A percentile compares a stretch with the other conserved stretches of the same genome.
Conservation (phyloP, 1,140 invertebrate genomes). For the Brachionus sp. region DNA sequence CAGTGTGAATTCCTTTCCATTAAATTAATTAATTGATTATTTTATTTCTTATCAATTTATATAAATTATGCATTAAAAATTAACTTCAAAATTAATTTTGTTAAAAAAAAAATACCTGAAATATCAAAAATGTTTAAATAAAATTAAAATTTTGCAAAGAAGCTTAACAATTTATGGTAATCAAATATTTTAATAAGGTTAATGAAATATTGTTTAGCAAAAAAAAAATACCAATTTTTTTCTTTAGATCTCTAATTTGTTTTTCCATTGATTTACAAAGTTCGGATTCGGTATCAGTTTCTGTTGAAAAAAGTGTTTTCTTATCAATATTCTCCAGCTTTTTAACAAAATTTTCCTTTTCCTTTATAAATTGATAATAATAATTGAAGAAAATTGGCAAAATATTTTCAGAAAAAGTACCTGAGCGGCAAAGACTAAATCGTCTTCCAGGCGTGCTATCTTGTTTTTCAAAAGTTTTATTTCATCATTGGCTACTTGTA, state of each 20-base stretch:
- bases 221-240: conserved; percentile 40
- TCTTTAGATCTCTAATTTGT: conserved; percentile 38
- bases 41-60: no score
- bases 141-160: background rate
- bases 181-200: background rate
- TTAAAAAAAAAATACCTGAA: background rate
- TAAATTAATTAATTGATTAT: no score
- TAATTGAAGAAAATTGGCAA: background rate
- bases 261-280: background rate
- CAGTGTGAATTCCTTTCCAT: no score
- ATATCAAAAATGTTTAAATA: background rate
- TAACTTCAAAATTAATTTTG: background rate
- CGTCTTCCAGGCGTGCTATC: conserved; percentile 43
- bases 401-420: background rate
- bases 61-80: background rate
- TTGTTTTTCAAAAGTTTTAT: conserved; percentile 41
- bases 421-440: conserved; percentile 24
- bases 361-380: conserved; percentile 17
- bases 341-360: conserved; percentile 11
- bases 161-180: background rate
- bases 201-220: background rate
- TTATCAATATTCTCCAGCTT: conserved; percentile 33
- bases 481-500: conserved; percentile 23
- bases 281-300: background rate
- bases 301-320: background rate